Evolutionary conservation across 2,888 invertebrate species (phyloP), one percentile per base, ranked within the genome.

Genomic region (Erebia epiphron): DNA sequence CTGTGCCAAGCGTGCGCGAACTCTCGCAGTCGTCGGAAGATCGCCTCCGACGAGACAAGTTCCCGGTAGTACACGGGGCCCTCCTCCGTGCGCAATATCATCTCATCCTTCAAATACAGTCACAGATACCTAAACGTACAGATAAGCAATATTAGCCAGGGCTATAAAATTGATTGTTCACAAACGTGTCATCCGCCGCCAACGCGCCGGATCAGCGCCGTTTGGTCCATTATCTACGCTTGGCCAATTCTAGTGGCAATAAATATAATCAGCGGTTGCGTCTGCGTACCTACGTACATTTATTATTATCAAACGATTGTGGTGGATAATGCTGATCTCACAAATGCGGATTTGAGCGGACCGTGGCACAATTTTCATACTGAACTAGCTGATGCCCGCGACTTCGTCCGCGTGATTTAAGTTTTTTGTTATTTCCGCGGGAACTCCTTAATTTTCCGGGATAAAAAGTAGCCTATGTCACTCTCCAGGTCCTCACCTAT

Each of bases 111-210:
- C n/a, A 54, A 18, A 18, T 54, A 18, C 9, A 18, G 18, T 54
- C 10, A 54, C 14, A 50, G 50, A n/a, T n/a, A 13, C n/a, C 50
- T 50, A 50, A 50, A 50, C 4, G 1, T 50, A 7, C 50, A n/a
- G 14, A 50, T 50, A n/a, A 14, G 50, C 50, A n/a, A n/a, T n/a
- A 8, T 72, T 62, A 74, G 72, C 68, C 56, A 41, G 46, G 60
- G 83, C 86, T 79, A 89, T 88, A 86, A 86, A 89, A 89, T 88
- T 88, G 89, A 90, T 87, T 86, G 87, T 80, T 77, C 83, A 82
- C 85, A 86, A 86, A 82, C 85, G 78, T 80, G 70, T 80, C 86
- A 84, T 89, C 89, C 89, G 74, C 72, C 73, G 75, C 73, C 72
- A 67, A 71, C 69, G 66, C 65, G 41, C 54, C 63, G 67, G 57